phyloP scores from a whole-genome alignment of 2,113 vertebrate genomes.

The Dipodomys merriami region DNA sequence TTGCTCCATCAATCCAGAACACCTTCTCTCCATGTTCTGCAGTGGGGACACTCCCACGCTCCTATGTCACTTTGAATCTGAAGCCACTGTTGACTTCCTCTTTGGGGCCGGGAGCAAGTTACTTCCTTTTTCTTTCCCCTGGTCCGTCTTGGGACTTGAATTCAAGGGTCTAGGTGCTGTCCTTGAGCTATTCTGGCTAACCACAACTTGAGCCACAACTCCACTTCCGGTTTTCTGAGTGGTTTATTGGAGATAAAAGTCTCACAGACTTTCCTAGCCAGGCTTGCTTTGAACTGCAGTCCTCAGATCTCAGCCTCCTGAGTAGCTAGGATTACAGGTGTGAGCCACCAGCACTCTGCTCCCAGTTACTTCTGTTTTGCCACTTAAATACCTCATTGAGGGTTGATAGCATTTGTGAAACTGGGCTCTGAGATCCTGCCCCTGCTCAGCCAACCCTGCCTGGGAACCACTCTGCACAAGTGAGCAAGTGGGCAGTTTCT shows the following conservation, averaged over 20 bases:
- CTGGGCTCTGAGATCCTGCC: neutral
- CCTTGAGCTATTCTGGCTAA: too few species aligned
- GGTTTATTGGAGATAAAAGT: too few species aligned
- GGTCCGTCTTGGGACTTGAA: too few species aligned
- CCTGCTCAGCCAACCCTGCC: neutral
- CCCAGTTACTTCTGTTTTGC: neutral
- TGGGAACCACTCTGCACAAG: neutral
- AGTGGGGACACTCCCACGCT: neutral
- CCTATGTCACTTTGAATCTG: neutral
- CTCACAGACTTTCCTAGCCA: too few species aligned
- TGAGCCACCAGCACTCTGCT: too few species aligned
- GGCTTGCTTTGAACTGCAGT: too few species aligned
- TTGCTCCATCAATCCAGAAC: neutral
- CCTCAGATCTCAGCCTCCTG: too few species aligned
- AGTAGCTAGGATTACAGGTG: too few species aligned
- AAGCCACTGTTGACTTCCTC: neutral
- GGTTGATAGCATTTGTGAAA: neutral
- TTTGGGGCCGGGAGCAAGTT: neutral
- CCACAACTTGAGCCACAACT: too few species aligned
- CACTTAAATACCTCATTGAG: neutral
- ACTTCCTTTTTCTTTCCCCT: too few species aligned
- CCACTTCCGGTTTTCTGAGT: too few species aligned
- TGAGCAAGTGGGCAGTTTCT: neutral
- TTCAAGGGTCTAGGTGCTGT: too few species aligned
- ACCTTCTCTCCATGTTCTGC: neutral